These are phyloP conservation scores for Pseudococcus viburni DNA, from an alignment of 2,888 invertebrate genomes.

Conservation along the genomic window DNA sequence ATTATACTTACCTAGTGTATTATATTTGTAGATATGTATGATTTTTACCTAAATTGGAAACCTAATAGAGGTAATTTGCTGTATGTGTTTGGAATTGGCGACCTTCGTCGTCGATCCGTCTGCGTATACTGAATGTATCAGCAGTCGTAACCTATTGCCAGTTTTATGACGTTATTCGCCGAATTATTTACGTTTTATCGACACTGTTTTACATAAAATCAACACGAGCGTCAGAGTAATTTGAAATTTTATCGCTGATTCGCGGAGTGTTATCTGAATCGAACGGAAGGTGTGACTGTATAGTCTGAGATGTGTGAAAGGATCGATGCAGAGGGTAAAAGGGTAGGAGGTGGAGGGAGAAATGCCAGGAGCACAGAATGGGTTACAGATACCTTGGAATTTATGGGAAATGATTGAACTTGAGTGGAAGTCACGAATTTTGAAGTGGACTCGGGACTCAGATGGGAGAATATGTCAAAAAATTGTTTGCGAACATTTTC, in stretches of 20 bases:
- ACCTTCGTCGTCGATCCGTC: background rate
- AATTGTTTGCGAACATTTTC: too few relatives aligned
- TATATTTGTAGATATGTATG: background rate
- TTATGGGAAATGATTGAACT: too few relatives aligned
- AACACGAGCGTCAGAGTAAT: conserved; percentile 10
- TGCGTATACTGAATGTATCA: background rate
- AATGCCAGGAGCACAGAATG: background rate
- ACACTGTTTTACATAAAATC: conserved; percentile 44
- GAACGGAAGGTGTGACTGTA: background rate
- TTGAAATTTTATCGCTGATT: background rate
- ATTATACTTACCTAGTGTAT: background rate
- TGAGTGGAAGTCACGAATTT: too few relatives aligned
- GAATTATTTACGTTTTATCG: conserved; percentile 41
- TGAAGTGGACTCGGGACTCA: too few relatives aligned
- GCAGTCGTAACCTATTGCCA: conserved; percentile 25
- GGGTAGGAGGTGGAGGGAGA: background rate
- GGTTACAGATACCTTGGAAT: too few relatives aligned
- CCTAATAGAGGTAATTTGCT: conserved; percentile 50
- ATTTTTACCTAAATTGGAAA: conserved; percentile 55
- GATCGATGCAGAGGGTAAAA: background rate
- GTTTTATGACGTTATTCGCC: background rate
- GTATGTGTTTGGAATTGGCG: conserved; percentile 22
- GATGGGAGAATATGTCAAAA: too few relatives aligned
- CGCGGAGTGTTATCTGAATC: background rate
- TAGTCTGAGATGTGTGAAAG: background rate